phyloP scores from a whole-genome alignment of 2,888 invertebrate species.

The Stenichneumon culpator region DNA sequence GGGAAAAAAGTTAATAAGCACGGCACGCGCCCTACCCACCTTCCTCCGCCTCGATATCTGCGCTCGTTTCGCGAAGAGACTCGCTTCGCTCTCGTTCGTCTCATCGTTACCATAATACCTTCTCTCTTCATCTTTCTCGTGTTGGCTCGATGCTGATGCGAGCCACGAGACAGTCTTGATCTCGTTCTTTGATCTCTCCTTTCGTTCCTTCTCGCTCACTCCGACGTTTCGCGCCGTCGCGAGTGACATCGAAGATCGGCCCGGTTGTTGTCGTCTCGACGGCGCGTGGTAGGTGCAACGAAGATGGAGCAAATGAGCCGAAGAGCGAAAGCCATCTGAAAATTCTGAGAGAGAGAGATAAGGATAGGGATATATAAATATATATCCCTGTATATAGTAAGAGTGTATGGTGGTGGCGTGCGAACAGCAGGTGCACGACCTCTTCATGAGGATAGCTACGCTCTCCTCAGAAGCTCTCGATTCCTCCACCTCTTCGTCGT shows the following conservation, averaged over 20 bases:
- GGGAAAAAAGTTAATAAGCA: conserved; percentile 79
- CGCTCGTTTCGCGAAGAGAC: conserved; percentile 45
- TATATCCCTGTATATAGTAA: neutral
- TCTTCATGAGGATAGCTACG: conserved; percentile 75
- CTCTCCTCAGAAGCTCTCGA: conserved; percentile 69
- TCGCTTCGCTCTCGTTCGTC: conserved; percentile 63
- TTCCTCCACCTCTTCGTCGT: conserved; percentile 47
- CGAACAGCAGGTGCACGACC: conserved; percentile 82
- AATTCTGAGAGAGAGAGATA: conserved; percentile 39
- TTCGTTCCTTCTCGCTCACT: conserved; percentile 48
- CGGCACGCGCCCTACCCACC: conserved; percentile 78
- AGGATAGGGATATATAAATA: neutral
- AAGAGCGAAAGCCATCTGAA: conserved; percentile 56
- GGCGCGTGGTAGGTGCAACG: conserved; percentile 23
- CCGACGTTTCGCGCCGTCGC: conserved; percentile 40
- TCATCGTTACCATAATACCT: conserved; percentile 51
- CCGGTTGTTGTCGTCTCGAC: conserved; percentile 63
- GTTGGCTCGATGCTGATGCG: conserved; percentile 27
- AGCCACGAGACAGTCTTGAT: conserved; percentile 65
- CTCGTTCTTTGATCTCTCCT: conserved; percentile 60
- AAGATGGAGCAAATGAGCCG: conserved; percentile 47
- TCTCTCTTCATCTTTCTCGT: conserved; percentile 44
- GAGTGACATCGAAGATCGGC: conserved; percentile 76
- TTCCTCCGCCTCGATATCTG: conserved; percentile 55
- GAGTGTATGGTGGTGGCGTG: conserved; percentile 73